Conservation (phyloP, 2,888 invertebrate species). For the Acleris sparsana region DNA sequence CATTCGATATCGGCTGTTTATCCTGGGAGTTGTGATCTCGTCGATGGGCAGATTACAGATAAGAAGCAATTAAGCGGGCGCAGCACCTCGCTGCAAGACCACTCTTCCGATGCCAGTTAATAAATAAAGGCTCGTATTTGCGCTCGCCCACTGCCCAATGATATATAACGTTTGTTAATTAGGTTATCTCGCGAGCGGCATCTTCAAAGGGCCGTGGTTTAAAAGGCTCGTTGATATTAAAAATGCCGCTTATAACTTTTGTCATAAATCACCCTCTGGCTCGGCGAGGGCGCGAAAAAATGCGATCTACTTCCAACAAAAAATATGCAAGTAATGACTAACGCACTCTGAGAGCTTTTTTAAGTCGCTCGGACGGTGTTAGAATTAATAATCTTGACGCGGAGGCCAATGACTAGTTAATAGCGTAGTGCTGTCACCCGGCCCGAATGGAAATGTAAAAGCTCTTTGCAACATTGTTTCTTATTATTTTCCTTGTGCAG, state of each 20-base stretch:
- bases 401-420: conserved; percentile 43
- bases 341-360: conserved; percentile 79
- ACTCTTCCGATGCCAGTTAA: conserved; percentile 56
- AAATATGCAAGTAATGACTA: conserved; percentile 82
- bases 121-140: conserved; percentile 74
- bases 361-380: conserved; percentile 66
- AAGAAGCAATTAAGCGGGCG: conserved; percentile 64
- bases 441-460: conserved; percentile 13
- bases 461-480: conserved; percentile 35
- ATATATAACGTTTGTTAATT: conserved; percentile 81
- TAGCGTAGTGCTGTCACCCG: conserved; percentile 49
- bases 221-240: conserved; percentile 81
- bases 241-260: conserved; percentile 77
- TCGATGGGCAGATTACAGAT: conserved; percentile 60
- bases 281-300: conserved; percentile 75
- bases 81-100: conserved; percentile 49
- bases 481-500: conserved; percentile 5
- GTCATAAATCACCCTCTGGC: conserved; percentile 81
- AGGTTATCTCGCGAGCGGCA: conserved; percentile 79
- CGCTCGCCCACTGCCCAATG: conserved; percentile 65
- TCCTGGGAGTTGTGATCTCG: conserved; percentile 58
- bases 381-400: conserved; percentile 72
- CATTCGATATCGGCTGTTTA: conserved; percentile 43
- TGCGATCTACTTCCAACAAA: conserved; percentile 71
- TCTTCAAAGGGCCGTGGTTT: conserved; percentile 71